Evolutionary conservation across 2,888 invertebrate genomes (phyloP), one percentile per base, ranked within the genome.

Genomic region (Silvanus unidentatus): DNA sequence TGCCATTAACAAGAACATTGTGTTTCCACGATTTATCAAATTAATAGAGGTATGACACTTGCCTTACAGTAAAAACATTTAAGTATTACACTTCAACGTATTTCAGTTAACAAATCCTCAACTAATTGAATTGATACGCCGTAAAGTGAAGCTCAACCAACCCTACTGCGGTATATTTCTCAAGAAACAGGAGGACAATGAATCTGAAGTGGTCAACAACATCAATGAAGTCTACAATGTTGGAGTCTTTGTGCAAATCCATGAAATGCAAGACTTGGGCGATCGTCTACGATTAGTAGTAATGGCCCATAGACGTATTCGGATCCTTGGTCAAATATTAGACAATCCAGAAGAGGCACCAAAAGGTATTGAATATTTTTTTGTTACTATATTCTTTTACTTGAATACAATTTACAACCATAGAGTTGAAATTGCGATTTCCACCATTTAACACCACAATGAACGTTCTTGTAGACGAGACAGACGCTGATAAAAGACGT

Each of bases 21-120:
- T 99, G 1, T 99, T 99, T 75, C 99, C 99, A 13, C 82, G 93
- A 58, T 99, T 99, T 71, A 95, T 98, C 58, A 99, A 99, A 75
- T 81, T 99, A 56, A 84, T 99, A 51, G 98, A 98, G 79, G 90
- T 92, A 66, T n/a, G n/a, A 57, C 62, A 29, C 13, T 11, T 4
- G 10, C 15, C n/a, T 13, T 9, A 10, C 16, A 14, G 13, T 27
- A 1, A 12, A 29, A 37, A 9, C 39, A 6, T 16, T 35, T 35
- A 35, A 38, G 12, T n/a, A 32, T 39, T 11, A 9, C 10, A 28
- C 15, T 43, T 13, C 13, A 42, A 22, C n/a, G 35, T 35, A 35
- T 73, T 75, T 40, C 70, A 92, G 88, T 76, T 97, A 34, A 82
- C 86, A 27, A 88, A 97, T 73, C 88, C 91, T 35, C 77, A 81